Conservation (phyloP, 2,888 invertebrate species). For the Heliconius ethilla region DNA sequence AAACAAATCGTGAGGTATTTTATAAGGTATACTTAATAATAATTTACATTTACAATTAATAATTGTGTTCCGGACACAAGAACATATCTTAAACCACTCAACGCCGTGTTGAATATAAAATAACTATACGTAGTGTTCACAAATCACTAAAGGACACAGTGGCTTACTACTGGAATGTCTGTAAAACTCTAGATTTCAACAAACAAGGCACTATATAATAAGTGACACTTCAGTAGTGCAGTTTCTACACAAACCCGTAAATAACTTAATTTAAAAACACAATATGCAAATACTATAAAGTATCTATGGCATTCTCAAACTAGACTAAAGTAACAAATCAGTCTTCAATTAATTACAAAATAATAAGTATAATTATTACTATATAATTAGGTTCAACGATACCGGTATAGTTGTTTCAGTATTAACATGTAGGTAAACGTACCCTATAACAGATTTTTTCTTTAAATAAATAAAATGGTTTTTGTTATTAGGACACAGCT, state of each 20-base stretch:
- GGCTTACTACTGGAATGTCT: conserved; percentile 74
- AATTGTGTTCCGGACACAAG: conserved; percentile 45
- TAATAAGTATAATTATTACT: conserved; percentile 67
- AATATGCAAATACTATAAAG: conserved; percentile 64
- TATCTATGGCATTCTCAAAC: conserved; percentile 82
- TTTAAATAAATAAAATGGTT: conserved; percentile 33
- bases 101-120: conserved; percentile 35
- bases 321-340: conserved; percentile 82
- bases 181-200: conserved; percentile 64
- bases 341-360: conserved; percentile 78
- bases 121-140: conserved; percentile 42
- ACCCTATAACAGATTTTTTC: conserved; percentile 38
- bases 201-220: conserved; percentile 75
- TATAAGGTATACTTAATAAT: conserved; percentile 44
- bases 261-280: conserved; percentile 60
- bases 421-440: conserved; percentile 45
- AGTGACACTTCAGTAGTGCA: conserved; percentile 69
- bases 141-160: conserved; percentile 61
- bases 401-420: conserved; percentile 43
- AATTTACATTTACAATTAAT: conserved; percentile 35
- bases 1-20: conserved; percentile 64
- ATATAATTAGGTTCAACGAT: conserved; percentile 50
- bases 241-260: conserved; percentile 67
- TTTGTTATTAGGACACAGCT: conserved; percentile 3
- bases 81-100: conserved; percentile 41